A percentile compares a stretch with the other conserved stretches of the same genome.
Conservation (phyloP, 2,113 vertebrate species). For the Pelodiscus sinensis region DNA sequence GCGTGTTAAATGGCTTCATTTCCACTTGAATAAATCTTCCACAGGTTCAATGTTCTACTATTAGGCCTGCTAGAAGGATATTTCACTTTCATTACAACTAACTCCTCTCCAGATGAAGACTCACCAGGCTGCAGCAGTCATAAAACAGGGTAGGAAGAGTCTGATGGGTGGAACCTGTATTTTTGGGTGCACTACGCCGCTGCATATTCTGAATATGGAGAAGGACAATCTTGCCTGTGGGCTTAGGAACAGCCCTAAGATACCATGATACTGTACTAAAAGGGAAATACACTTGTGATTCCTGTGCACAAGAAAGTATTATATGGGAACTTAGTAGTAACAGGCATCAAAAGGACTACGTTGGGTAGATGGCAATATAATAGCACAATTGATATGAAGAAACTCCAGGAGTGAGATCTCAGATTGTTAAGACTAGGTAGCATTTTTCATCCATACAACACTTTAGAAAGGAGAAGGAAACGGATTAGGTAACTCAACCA, state of each 20-base stretch:
- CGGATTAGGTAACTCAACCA: neutral
- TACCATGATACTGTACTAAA: neutral
- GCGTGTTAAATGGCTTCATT: no score
- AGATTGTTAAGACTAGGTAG: neutral
- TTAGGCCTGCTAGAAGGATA: no score
- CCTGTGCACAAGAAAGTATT: neutral
- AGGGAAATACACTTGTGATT: neutral
- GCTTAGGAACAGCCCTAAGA: neutral
- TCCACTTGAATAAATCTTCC: no score
- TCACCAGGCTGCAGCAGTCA: no score
- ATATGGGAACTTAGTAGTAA: neutral
- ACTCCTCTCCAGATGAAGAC: no score
- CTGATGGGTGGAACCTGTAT: no score
- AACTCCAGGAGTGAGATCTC: neutral
- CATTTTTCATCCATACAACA: neutral
- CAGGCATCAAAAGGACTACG: neutral
- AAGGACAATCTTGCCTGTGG: neutral
- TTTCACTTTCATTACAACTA: no score
- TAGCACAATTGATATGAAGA: neutral
- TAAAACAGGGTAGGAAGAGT: no score
- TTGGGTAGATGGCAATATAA: neutral
- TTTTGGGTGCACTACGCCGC: no score
- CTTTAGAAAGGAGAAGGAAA: neutral
- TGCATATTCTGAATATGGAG: no score
- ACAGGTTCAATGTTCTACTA: no score